Conservation (phyloP, 1,140 invertebrate genomes). For the Gerris buenoi region DNA sequence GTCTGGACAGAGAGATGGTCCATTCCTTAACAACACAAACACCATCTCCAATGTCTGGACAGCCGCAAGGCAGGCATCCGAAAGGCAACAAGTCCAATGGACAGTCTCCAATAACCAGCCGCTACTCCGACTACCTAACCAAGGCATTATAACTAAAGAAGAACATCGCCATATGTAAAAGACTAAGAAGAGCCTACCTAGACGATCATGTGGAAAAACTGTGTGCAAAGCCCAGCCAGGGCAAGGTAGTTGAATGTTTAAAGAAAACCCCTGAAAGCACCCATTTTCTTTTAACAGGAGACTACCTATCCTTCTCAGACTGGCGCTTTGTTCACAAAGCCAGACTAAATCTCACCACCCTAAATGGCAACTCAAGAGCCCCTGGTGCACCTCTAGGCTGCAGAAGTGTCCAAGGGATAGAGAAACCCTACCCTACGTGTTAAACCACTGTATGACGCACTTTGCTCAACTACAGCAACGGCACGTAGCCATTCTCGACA, state of each 20-base stretch:
- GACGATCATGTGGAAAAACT: background rate
- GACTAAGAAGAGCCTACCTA: background rate
- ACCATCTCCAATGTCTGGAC: background rate
- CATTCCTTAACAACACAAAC: background rate
- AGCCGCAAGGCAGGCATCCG: background rate
- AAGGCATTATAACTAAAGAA: too few species aligned
- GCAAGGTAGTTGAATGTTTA: constrained; percentile 9
- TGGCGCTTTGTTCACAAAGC: constrained; percentile 24
- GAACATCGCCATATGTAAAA: too few species aligned
- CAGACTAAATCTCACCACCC: constrained; percentile 15
- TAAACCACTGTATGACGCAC: background rate
- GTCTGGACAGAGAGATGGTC: background rate
- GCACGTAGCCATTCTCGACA: background rate
- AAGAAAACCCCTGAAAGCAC: background rate
- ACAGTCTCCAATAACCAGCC: too few species aligned
- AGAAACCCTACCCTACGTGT: background rate
- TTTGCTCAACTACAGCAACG: background rate
- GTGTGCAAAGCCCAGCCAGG: constrained; percentile 9
- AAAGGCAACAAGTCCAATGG: background rate
- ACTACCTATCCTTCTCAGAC: constrained; percentile 19
- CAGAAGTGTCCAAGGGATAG: constrained; percentile 1
- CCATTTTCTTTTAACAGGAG: constrained; percentile 16
- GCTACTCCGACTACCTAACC: too few species aligned
- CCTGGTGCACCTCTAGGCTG: constrained; percentile 2
- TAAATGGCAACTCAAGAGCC: constrained; percentile 11